phyloP scores from a whole-genome alignment of 2,113 vertebrate species.

The Meles meles region DNA sequence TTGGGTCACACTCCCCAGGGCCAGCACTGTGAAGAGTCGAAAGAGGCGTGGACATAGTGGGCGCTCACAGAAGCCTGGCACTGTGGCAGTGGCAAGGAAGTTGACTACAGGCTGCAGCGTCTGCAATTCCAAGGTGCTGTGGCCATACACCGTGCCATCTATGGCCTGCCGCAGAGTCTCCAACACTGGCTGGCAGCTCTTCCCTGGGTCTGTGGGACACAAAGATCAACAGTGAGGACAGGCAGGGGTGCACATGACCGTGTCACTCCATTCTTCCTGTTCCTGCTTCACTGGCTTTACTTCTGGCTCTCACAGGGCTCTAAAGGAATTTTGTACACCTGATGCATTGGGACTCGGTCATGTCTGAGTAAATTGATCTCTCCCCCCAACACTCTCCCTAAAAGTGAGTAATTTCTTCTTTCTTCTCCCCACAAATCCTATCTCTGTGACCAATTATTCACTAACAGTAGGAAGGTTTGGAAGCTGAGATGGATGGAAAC shows the following conservation, averaged over 20 bases:
- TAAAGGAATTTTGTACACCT: neutral
- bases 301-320: neutral
- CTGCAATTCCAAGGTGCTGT: slow-evolving; percentile 74
- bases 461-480: neutral
- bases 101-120: slow-evolving; percentile 71
- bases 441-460: neutral
- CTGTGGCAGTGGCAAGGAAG: slow-evolving; percentile 81
- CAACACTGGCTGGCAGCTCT: slow-evolving; percentile 78
- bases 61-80: slow-evolving; percentile 57
- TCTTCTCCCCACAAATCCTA: neutral
- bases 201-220: slow-evolving; percentile 77
- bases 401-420: neutral
- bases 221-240: neutral
- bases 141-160: slow-evolving; percentile 77
- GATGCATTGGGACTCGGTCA: neutral
- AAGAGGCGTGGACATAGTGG: slow-evolving; percentile 83
- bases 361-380: neutral
- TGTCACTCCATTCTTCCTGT: neutral
- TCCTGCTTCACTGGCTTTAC: neutral
- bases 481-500: neutral
- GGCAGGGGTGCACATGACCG: neutral
- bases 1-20: slow-evolving; percentile 75
- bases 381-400: neutral
- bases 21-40: slow-evolving; percentile 86
- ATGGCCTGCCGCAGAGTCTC: slow-evolving; percentile 88